phyloP scores from a whole-genome alignment of 2,797 vertebrate genomes.

The Picus viridis region DNA sequence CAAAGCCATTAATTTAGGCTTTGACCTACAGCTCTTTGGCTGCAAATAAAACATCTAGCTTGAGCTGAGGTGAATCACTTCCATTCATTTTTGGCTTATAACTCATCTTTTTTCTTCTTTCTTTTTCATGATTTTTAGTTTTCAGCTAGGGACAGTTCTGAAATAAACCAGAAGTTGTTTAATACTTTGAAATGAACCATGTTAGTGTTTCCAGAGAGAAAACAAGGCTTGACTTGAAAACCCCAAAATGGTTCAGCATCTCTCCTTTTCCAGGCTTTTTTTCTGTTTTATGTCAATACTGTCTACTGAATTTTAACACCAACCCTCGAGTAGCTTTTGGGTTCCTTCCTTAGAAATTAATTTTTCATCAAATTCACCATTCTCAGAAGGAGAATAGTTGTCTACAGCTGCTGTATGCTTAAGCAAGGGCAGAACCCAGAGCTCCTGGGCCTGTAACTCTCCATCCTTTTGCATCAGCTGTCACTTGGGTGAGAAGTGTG shows the following conservation, averaged over 20 bases:
- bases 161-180: slow-evolving; percentile 21
- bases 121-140: neutral
- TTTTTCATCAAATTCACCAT: neutral
- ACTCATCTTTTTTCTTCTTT: neutral
- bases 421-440: neutral
- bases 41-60: neutral
- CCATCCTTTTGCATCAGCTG: neutral
- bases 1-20: neutral
- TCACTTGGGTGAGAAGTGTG: neutral
- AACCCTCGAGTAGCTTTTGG: neutral
- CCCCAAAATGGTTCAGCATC: neutral
- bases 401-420: neutral
- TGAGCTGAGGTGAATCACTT: neutral
- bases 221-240: slow-evolving; percentile 4
- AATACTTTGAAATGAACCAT: neutral
- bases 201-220: neutral
- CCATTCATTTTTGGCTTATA: neutral
- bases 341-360: neutral
- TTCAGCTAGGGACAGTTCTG: neutral
- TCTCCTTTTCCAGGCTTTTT: neutral
- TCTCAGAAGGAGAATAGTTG: neutral
- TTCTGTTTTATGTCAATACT: neutral
- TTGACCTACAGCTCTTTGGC: neutral
- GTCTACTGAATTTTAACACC: neutral
- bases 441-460: neutral